These are phyloP conservation scores for Cyanoramphus novaezelandiae DNA, from an alignment of 2,113 vertebrate genomes.

Conservation along the genomic window DNA sequence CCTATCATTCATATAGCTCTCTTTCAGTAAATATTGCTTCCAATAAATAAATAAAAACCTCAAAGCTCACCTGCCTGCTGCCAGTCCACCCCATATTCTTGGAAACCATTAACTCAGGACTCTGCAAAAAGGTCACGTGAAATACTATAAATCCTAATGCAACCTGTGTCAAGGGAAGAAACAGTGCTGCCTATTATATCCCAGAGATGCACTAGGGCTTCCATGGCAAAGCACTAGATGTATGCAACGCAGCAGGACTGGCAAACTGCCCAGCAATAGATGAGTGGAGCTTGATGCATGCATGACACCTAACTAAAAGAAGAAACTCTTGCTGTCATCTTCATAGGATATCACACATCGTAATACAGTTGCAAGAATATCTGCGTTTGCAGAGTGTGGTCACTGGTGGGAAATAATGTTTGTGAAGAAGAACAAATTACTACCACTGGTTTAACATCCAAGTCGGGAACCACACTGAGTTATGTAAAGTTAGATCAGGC, in stretches of 20 bases:
- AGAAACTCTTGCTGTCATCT: background rate
- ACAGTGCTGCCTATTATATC: background rate
- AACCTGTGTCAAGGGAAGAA: background rate
- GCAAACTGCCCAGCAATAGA: background rate
- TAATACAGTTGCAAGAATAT: background rate
- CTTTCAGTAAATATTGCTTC: background rate
- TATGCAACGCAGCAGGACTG: background rate
- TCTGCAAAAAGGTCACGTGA: background rate
- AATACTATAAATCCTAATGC: background rate
- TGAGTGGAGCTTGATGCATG: background rate
- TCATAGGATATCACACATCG: fast-evolving
- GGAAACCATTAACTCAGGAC: background rate
- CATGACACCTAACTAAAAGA: background rate
- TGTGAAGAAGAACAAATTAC: background rate
- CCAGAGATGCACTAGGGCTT: background rate
- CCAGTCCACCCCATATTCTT: background rate
- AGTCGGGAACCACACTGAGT: background rate
- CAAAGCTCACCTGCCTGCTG: background rate
- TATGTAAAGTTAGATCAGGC: background rate
- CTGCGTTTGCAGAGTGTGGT: background rate
- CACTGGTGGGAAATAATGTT: background rate
- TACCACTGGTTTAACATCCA: background rate
- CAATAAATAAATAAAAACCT: background rate
- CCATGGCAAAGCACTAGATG: background rate
- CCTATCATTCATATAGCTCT: background rate